Evolutionary conservation across 2,888 invertebrate species (phyloP), one percentile per base, ranked within the genome.

Genomic region (Meiosimyza platycephala): DNA sequence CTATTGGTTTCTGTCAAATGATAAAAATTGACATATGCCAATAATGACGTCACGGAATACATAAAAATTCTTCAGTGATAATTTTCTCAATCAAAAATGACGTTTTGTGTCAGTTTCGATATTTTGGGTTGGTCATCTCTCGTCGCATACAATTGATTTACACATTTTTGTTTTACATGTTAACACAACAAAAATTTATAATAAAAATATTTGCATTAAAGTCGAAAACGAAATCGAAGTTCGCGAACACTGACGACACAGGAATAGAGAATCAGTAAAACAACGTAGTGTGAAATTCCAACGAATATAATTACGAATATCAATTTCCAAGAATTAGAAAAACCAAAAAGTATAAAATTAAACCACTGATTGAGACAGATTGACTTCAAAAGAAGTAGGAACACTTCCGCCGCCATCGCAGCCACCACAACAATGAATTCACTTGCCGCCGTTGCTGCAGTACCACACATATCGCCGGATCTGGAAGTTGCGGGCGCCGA

Each of bases 171-270:
- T 57, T 67, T 54, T 67, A 57, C 47, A 48, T 57, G 22, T 13
- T 40, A 55, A 28, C 48, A 40, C 48, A 40, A 40, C 40, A 63
- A 64, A 64, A 51, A 51, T 64, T 22, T 40, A 9, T 16, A 22
- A 57, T 57, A 67, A 47, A 52, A 63, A 63, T 60, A 60, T 40
- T 69, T 57, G 64, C n/a, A 71, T 40, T 47, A 40, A 48, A 52
- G 40, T 57, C 48, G 15, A 54, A 15, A 59, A 82, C 79, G 77
- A 80, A 76, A 77, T 80, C 76, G 0, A 28, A 76, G 67, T 78
- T 75, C 76, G 75, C 80, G 63, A 79, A 76, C 72, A 78, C 78
- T 72, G 57, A 28, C 9, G 82, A 81, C 71, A 79, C 77, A 65
- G 15, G 67, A 16, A n/a, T 54, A n/a, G 9, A 50, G 11, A 55